Evolutionary conservation across 2,113 vertebrate species (phyloP).

Genomic region (Talpa occidentalis): DNA sequence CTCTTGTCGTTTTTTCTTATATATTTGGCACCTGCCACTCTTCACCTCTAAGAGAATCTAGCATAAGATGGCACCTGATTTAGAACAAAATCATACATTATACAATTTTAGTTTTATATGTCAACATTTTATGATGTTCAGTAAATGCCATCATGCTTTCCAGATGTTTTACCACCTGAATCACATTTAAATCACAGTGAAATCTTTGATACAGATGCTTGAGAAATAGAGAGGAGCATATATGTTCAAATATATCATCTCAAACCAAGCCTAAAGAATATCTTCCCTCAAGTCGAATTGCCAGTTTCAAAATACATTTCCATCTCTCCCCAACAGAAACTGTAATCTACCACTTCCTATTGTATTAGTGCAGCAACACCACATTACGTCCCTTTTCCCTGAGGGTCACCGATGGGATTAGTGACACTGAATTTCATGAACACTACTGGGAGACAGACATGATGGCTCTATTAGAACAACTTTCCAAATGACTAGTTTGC

Average conservation of each 20-base stretch:
- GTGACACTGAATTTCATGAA: neutral
- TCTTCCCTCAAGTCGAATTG: neutral
- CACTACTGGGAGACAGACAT: neutral
- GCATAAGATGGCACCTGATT: conserved; percentile 63
- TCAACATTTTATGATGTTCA: conserved; percentile 76
- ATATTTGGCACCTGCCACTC: conserved; percentile 61
- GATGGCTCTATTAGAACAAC: neutral
- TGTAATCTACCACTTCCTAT: neutral
- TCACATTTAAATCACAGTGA: conserved; percentile 71
- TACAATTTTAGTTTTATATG: conserved; percentile 76
- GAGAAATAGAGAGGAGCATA: conserved; percentile 38
- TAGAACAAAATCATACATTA: conserved; percentile 75
- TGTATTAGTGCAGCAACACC: neutral
- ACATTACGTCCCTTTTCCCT: neutral
- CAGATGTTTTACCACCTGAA: conserved; percentile 77
- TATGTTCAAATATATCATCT: conserved; percentile 59
- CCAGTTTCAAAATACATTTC: neutral
- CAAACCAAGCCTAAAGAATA: conserved; percentile 16
- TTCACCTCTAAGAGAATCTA: conserved; percentile 23
- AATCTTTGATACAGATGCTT: conserved; percentile 69
- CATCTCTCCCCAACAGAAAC: neutral
- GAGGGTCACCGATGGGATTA: neutral
- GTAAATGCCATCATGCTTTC: conserved; percentile 76
- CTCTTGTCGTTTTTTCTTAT: neutral
- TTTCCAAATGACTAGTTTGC: neutral